phyloP scores from a whole-genome alignment of 2,888 invertebrate species.

The Suillia variegata region DNA sequence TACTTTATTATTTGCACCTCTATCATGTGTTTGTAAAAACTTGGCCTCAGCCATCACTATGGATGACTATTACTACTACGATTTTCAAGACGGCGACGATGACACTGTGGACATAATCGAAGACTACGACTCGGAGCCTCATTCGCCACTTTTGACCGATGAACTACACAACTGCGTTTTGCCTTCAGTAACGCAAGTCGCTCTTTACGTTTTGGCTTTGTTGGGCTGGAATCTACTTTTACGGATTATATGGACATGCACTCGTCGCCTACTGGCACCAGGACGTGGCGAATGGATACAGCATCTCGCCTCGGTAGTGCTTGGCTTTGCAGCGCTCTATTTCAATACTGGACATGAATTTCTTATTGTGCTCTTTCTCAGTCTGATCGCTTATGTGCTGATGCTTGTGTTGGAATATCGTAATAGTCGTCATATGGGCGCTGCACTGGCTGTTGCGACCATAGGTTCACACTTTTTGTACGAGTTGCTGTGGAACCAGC shows the following conservation, averaged over 20 bases:
- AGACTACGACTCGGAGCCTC: constrained; percentile 28
- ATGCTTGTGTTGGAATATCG: constrained; percentile 18
- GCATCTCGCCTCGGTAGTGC: constrained; percentile 34
- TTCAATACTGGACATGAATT: constrained; percentile 31
- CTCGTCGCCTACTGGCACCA: constrained; percentile 19
- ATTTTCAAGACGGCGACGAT: constrained; percentile 24
- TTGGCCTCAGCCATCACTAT: too few species aligned
- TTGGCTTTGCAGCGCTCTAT: constrained; percentile 33
- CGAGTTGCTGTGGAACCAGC: constrained; percentile 62
- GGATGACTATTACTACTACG: constrained; percentile 40
- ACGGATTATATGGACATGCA: constrained; percentile 30
- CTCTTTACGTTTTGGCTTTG: constrained; percentile 32
- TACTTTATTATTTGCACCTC: too few species aligned
- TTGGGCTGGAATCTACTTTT: constrained; percentile 36
- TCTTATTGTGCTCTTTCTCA: constrained; percentile 27
- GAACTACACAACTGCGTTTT: constrained; percentile 33
- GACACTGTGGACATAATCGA: constrained; percentile 14
- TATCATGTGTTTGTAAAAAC: too few species aligned
- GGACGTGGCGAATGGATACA: constrained; percentile 27
- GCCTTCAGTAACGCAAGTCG: constrained; percentile 36
- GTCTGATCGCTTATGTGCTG: constrained; percentile 14
- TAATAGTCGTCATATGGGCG: constrained; percentile 25
- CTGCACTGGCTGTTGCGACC: constrained; percentile 31
- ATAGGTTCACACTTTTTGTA: constrained; percentile 43
- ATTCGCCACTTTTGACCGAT: constrained; percentile 26